Conservation (phyloP, 1,140 invertebrate species). For the Wasmannia auropunctata region DNA sequence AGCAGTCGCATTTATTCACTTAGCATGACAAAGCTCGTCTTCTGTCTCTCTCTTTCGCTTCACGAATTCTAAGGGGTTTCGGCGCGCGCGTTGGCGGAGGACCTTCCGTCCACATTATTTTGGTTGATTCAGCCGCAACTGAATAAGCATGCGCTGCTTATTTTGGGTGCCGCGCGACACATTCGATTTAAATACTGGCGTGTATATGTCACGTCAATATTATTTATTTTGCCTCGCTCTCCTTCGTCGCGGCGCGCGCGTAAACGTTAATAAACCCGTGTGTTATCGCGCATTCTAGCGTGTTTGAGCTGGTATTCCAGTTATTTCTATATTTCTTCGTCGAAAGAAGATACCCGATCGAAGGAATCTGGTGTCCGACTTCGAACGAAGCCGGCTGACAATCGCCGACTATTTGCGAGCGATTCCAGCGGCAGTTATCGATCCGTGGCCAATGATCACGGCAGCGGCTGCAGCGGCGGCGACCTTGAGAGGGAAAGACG, state of each 20-base stretch:
- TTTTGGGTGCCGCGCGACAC: conserved; percentile 11
- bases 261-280: not conserved
- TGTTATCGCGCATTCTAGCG: not conserved
- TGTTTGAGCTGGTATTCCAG: not conserved
- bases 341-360: not conserved
- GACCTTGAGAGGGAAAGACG: conserved; percentile 57
- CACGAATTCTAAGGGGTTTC: conserved; percentile 34
- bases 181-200: conserved; percentile 27
- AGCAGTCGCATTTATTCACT: conserved; percentile 59
- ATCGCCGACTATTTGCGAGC: not conserved
- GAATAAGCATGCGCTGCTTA: conserved; percentile 45
- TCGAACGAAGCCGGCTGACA: not conserved
- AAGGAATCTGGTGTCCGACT: not conserved
- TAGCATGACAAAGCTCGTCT: conserved; percentile 70
- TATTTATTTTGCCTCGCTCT: not conserved
- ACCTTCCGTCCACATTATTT: conserved; percentile 40
- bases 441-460: conserved; percentile 37
- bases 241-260: not conserved
- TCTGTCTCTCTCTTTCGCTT: conserved; percentile 23
- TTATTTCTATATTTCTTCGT: not conserved
- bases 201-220: not conserved
- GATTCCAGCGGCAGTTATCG: conserved; percentile 35
- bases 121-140: not conserved
- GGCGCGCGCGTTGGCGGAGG: conserved; percentile 33
- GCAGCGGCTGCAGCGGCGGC: not conserved